A percentile compares a stretch with the other conserved stretches of the same genome.
Conservation (phyloP, 2,888 invertebrate genomes). For the Cryptocephalus moraei region DNA sequence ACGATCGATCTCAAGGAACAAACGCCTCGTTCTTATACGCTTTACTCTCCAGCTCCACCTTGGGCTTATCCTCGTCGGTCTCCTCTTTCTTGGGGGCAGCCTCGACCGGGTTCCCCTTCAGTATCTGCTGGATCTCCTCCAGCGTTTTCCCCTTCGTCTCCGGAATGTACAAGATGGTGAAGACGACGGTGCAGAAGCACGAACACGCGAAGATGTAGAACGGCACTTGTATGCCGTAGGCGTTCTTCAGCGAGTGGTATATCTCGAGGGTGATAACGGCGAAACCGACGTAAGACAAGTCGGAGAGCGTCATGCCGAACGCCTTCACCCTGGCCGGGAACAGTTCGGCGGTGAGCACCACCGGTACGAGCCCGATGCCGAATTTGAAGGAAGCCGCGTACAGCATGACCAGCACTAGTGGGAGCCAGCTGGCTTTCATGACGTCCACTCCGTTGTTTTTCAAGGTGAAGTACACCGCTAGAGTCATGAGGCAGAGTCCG, state of each 20-base stretch:
- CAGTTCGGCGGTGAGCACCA: conserved; percentile 34
- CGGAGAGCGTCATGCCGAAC: conserved; percentile 35
- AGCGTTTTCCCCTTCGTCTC: conserved; percentile 25
- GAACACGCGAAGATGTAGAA: conserved; percentile 33
- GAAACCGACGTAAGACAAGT: conserved; percentile 33
- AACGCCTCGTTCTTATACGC: conserved; percentile 10
- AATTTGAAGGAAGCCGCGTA: conserved; percentile 34
- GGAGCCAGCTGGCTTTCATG: conserved; percentile 21
- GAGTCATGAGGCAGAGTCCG: conserved; percentile 27
- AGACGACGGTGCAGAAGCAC: conserved; percentile 30
- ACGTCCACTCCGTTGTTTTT: conserved; percentile 27
- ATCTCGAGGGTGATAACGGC: conserved; percentile 31
- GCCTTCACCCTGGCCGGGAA: conserved; percentile 37
- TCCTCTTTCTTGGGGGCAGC: background rate
- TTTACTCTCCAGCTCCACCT: background rate
- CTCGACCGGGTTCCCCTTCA: conserved; percentile 9
- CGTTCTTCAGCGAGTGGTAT: conserved; percentile 24
- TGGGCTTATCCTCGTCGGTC: background rate
- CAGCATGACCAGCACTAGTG: conserved; percentile 28
- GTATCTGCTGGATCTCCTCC: conserved; percentile 17
- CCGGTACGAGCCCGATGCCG: conserved; percentile 35
- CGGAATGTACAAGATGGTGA: conserved; percentile 31
- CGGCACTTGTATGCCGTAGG: conserved; percentile 30
- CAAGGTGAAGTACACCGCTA: conserved; percentile 33
- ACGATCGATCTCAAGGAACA: conserved; percentile 5